Percentiles rank a stretch among this genome's conserved stretches.
Conservation (phyloP, 2,797 vertebrate genomes). For the Helarctos malayanus region DNA sequence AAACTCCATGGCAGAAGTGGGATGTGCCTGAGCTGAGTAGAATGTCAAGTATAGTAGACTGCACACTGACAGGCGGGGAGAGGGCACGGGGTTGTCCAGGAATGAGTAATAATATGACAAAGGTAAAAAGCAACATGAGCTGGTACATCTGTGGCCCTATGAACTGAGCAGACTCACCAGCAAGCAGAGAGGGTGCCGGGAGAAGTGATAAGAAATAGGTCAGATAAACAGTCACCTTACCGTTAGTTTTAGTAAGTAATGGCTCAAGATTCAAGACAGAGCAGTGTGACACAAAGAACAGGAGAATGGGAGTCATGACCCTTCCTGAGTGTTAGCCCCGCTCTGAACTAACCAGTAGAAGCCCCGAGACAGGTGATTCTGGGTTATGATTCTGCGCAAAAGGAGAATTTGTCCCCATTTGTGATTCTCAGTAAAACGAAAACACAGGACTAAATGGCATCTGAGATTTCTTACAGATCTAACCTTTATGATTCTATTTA, state of each 20-base stretch:
- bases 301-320: neutral
- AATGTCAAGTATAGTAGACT: neutral
- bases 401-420: constrained; percentile 23
- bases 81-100: neutral
- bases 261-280: neutral
- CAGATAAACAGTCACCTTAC: neutral
- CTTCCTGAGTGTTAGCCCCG: neutral
- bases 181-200: neutral
- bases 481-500: constrained; percentile 59
- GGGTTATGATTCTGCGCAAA: constrained; percentile 33
- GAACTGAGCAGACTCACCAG: neutral
- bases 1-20: neutral
- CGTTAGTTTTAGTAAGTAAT: neutral
- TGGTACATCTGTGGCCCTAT: neutral
- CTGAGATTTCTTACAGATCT: constrained; percentile 33
- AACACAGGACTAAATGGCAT: constrained; percentile 34
- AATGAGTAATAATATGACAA: neutral
- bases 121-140: neutral
- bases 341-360: neutral
- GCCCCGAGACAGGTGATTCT: neutral
- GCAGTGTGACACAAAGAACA: neutral
- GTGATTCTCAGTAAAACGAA: constrained; percentile 48
- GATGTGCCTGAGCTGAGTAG: neutral
- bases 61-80: neutral
- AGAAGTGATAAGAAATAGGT: neutral